Percentiles rank a stretch among this genome's conserved stretches.
Evolutionary conservation across 2,888 invertebrate species (phyloP).

Genomic region (Agriopis leucophaearia): DNA sequence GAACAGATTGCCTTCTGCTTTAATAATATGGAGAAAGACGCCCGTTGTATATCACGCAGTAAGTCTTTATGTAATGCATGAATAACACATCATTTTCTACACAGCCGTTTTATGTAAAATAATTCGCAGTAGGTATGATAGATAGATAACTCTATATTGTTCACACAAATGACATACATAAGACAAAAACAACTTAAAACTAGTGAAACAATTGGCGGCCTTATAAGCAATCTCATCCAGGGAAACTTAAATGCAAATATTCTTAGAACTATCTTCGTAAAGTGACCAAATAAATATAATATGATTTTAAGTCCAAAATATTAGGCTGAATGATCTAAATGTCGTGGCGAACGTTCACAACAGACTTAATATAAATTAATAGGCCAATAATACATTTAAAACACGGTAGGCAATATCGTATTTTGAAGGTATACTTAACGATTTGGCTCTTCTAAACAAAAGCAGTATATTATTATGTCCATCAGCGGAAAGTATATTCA

Average conservation of each 20-base stretch:
- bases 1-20: conserved; percentile 84
- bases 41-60: conserved; percentile 27
- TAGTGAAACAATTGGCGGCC: no score
- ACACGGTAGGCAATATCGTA: no score
- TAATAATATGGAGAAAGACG: conserved; percentile 68
- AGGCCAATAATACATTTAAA: not conserved
- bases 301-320: not conserved
- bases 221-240: no score
- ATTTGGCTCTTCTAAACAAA: no score
- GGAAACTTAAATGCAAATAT: conserved; percentile 14
- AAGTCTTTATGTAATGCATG: conserved; percentile 29
- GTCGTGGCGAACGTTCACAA: not conserved
- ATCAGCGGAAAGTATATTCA: no score
- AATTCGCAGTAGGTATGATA: no score
- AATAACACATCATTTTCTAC: conserved; percentile 24
- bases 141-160: no score
- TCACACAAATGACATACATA: no score
- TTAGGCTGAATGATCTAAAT: not conserved
- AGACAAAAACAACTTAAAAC: no score
- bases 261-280: conserved; percentile 7
- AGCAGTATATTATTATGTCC: no score
- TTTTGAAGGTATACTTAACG: no score
- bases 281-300: conserved; percentile 13
- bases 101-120: conserved; percentile 41
- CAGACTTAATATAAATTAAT: no score